Base-by-base conservation (phyloP, 2,888 invertebrate species). In the Hipparchia semele region DNA sequence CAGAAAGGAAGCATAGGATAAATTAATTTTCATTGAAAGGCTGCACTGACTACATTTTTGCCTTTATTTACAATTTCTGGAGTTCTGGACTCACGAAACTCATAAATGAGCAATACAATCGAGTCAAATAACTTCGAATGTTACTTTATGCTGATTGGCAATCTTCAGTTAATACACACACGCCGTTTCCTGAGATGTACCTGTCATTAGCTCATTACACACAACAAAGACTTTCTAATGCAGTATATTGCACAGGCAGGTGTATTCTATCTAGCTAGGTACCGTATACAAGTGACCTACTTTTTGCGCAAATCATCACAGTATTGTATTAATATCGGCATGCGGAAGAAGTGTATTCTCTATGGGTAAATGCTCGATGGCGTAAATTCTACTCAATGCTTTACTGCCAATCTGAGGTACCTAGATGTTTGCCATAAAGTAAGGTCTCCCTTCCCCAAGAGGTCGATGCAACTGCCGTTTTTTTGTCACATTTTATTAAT, bases 151-250 rank as follows among this genome's bases (percentile, higher is more conserved):
- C 23, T 53, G 53, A 53, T 65, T 33, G 65, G 53, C 53, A 65
- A 53, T 53, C 64, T 64, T 12, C 33, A 53, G 12, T 33, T 51
- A 59, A 51, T 59, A 33, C 49, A 51, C 59, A 33, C 12, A 10
- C 33, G 59, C 23, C 6, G n/a, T 68, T 60, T 60, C 59, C 23
- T 68, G 23, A 58, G 58, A 68, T 60, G 33, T 59, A 51, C 59
- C 59, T 33, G 59, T 59, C 58, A 23, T 59, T 60, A 58, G 58
- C 7, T 58, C 58, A 58, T 58, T 58, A 68, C 64, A 58, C n/a
- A 59, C 49, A 59, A 68, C 58, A 59, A 68, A 58, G 68, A 59
- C 68, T 68, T 68, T 68, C 68, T 68, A 68, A 68, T 59, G 51
- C 68, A 60, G 60, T 68, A 68, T 68, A 68, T 33, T 59, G 68